A percentile compares a stretch with the other conserved stretches of the same genome.
phyloP scores from a whole-genome alignment of 2,888 invertebrate genomes.

The Flexamia atlantica region DNA sequence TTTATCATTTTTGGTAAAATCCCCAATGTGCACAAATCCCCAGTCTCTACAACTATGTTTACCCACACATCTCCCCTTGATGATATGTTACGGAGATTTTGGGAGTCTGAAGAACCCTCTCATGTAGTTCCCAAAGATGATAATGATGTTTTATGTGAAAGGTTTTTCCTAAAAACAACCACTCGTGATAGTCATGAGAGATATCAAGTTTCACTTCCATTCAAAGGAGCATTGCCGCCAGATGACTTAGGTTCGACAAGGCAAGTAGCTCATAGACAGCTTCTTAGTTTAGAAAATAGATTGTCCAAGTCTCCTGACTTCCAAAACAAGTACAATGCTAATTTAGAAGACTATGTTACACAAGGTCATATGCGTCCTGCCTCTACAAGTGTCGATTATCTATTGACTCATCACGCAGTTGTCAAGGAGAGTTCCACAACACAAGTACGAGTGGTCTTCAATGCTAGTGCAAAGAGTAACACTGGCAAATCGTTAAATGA shows the following conservation, averaged over 20 bases:
- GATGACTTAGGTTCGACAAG: not conserved
- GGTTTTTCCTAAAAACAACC: too few species aligned
- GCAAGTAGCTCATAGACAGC: not conserved
- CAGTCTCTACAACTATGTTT: not conserved
- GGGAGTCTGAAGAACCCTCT: conserved; percentile 20
- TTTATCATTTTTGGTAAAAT: conserved; percentile 29
- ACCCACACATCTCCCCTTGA: not conserved
- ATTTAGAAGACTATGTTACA: conserved; percentile 52
- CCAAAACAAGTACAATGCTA: conserved; percentile 17
- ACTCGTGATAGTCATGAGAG: too few species aligned
- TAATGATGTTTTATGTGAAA: too few species aligned
- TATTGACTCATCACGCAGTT: conserved; percentile 63
- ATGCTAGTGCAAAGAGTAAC: not conserved
- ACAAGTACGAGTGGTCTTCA: conserved; percentile 59
- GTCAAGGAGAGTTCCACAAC: conserved; percentile 19
- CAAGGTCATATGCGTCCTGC: conserved; percentile 51
- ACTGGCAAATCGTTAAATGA: conserved; percentile 22
- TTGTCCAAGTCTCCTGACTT: conserved; percentile 15
- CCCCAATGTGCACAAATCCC: not conserved
- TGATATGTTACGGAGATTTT: conserved; percentile 21
- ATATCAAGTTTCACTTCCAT: not conserved
- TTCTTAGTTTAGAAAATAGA: conserved; percentile 49
- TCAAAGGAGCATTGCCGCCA: conserved; percentile 10
- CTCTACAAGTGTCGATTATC: conserved; percentile 32
- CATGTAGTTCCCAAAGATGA: not conserved